phyloP scores from a whole-genome alignment of 1,140 invertebrate species.

The Sesamia nonagrioides region DNA sequence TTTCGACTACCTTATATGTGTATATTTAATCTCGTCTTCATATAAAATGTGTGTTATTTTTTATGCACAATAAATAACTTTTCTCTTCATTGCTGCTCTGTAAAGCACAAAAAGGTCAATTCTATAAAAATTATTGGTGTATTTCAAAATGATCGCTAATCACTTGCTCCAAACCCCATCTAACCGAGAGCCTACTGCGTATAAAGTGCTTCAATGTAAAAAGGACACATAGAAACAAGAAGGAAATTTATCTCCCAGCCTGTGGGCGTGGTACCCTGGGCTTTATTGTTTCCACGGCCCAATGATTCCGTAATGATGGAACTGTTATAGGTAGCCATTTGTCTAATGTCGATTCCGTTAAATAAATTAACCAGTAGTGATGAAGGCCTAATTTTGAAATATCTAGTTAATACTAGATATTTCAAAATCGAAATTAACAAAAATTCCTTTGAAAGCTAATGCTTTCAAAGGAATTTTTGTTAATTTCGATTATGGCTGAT shows the following conservation, averaged over 20 bases:
- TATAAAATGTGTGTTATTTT: too few relatives aligned
- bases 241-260: slow-evolving; percentile 75
- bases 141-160: slow-evolving; percentile 14
- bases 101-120: too few relatives aligned
- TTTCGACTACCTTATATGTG: too few relatives aligned
- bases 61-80: too few relatives aligned
- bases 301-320: slow-evolving; percentile 33
- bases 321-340: slow-evolving; percentile 2
- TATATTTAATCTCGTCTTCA: too few relatives aligned
- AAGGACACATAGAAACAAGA: slow-evolving; percentile 79
- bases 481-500: not conserved
- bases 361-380: slow-evolving; percentile 35
- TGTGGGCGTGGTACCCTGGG: slow-evolving; percentile 65
- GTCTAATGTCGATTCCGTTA: not conserved
- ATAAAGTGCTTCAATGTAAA: slow-evolving; percentile 81
- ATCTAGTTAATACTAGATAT: too few relatives aligned
- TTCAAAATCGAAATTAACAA: not conserved
- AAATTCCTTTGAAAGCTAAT: not conserved
- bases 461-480: not conserved
- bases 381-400: not conserved
- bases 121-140: too few relatives aligned
- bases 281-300: slow-evolving; percentile 49
- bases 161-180: slow-evolving; percentile 56
- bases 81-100: too few relatives aligned
- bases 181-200: slow-evolving; percentile 79